Conservation (phyloP, 2,888 invertebrate genomes). For the Drosophila meridionalis region DNA sequence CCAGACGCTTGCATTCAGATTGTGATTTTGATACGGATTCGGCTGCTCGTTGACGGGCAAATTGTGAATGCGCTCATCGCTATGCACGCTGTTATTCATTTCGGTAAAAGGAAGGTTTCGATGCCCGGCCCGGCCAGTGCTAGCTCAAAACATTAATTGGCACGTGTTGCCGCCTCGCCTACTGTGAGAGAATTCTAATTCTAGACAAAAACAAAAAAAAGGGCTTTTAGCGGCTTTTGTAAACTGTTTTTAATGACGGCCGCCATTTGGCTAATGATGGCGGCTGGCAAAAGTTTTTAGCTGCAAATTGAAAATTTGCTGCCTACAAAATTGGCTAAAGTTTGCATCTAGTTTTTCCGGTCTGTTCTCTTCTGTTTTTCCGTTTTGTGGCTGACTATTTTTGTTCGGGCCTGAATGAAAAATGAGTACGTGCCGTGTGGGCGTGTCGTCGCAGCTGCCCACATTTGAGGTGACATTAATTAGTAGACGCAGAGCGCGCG, state of each 20-base stretch:
- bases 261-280: conserved; percentile 41
- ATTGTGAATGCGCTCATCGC: conserved; percentile 21
- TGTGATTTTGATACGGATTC: conserved; percentile 3
- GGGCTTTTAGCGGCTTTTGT: conserved; percentile 33
- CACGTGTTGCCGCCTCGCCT: conserved; percentile 19
- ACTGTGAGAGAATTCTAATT: not conserved
- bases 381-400: not conserved
- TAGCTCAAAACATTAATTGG: conserved; percentile 4
- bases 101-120: not conserved
- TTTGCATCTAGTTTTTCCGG: conserved; percentile 33
- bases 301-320: conserved; percentile 46
- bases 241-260: conserved; percentile 75
- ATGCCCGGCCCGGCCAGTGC: not conserved
- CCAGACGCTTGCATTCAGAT: conserved; percentile 22
- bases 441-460: not conserved
- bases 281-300: conserved; percentile 27
- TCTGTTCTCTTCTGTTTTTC: not conserved
- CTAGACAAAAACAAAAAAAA: conserved; percentile 26
- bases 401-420: conserved; percentile 24
- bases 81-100: conserved; percentile 19
- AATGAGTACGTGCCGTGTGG: conserved; percentile 35
- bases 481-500: conserved; percentile 36
- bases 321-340: conserved; percentile 46
- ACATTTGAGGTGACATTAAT: conserved; percentile 47
- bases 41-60: conserved; percentile 6